Evolutionary conservation across 2,888 invertebrate genomes (phyloP), one percentile per base, ranked within the genome.

Genomic region (Catonia carolina): DNA sequence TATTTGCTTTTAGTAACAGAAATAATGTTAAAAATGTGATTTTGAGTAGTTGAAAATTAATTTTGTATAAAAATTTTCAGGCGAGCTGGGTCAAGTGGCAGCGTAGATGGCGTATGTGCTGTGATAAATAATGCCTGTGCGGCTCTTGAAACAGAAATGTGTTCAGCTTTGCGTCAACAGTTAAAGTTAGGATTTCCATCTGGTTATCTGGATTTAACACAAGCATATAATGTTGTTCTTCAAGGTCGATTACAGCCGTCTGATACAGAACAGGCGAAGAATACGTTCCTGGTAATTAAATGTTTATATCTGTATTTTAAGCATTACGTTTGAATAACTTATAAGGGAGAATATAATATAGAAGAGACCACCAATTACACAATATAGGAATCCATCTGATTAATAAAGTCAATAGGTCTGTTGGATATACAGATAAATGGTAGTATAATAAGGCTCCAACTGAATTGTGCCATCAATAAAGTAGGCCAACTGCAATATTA

Each of bases 101-200:
- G 91, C 69, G 81, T 97, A 58, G 97, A 98, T 74, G 97, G 95
- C 52, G 86, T 92, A 45, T 99, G 99, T 77, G 96, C 93, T 2
- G 90, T 95, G 65, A 84, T 99, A 23, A 99, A 99, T 76, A 93
- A 94, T 72, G 91, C 89, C 3, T 86, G 88, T 65, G 81, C 89
- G 1, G 82, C 89, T 61, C 76, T 99, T 59, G 97, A 98, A 76
- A 85, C 86, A 36, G 86, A 87, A 67, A 89, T 87, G 70, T 81
- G 86, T 33, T 81, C 81, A 60, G 82, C 88, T 42, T 75, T 95
- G 45, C 80, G 83, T 60, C 77, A 80, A 33, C 81, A 85, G 54
- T 75, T 97, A 42, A 82, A 86, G 63, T 82, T 82, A 67, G 90
- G 90, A 1, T 89, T 86, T 71, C 87, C 89, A 0, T 82, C 84